Base-by-base conservation (phyloP, 2,888 invertebrate species). In the Eupithecia subfuscata region DNA sequence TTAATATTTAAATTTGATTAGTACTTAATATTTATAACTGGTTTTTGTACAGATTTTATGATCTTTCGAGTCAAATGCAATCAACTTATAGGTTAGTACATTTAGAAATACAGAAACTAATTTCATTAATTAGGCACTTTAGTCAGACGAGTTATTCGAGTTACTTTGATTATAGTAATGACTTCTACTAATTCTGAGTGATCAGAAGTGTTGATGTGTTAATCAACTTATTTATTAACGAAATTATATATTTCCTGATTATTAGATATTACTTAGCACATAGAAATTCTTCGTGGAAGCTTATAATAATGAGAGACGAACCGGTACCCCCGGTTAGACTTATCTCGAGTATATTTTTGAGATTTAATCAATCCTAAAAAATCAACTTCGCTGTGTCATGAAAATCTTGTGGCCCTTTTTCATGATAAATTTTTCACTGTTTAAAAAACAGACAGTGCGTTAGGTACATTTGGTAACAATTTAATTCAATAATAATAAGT, bases 21-120 rank as follows among this genome's bases (percentile, higher is more conserved):
- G 68, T 71, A 74, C 82, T 84, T 78, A 83, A 78, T 77, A 77
- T 79, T 79, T 75, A 83, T 81, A 83, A 84, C 82, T 70, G 37
- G 78, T 84, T 81, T 52, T 82, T 82, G 75, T 79, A 78, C 72
- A 73, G 74, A 83, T 83, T 79, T 85, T 84, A 86, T 82, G 76
- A 40, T 70, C 65, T 25, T 74, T 78, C 75, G 72, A 81, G 81
- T 80, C 76, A 56, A 69, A 75, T 78, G 75, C 78, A 78, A 78
- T 78, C 75, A 78, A 71, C 71, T 45, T 18, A 71, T 60, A 69
- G 52, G 65, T 72, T 45, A 70, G 74, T 70, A 70, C 74, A 76
- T 71, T 71, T 75, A 65, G 30, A 74, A 56, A 69, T 73, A 75
- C 63, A 75, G 52, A 73, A 78, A 73, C 68, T 75, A 78, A 75